These are phyloP conservation scores for Natator depressus DNA, from an alignment of 2,113 vertebrate species.

Conservation along the genomic window DNA sequence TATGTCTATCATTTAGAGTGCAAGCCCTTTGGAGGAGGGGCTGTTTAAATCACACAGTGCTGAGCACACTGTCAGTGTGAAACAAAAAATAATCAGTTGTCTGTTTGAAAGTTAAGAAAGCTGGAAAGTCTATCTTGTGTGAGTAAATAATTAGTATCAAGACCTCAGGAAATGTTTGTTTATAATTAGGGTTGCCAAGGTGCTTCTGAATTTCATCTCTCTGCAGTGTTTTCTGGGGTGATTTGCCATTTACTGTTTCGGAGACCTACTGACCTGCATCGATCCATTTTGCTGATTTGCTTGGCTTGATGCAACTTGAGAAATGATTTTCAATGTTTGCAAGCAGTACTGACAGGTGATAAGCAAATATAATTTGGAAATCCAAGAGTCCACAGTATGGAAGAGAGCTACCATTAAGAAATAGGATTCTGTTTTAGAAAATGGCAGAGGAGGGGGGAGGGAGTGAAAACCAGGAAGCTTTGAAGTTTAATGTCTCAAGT, in stretches of 20 bases:
- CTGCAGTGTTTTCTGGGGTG: neutral
- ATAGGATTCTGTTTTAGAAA: neutral
- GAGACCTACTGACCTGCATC: neutral
- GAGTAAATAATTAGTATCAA: neutral
- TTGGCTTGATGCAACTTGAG: neutral
- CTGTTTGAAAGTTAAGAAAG: neutral
- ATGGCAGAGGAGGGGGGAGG: neutral
- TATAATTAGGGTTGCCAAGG: neutral
- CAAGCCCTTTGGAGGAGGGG: neutral
- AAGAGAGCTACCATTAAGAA: neutral
- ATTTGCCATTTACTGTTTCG: neutral
- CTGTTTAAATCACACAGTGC: neutral
- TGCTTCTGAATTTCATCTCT: neutral
- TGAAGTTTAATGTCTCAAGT: neutral
- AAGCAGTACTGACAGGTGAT: neutral
- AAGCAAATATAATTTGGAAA: neutral
- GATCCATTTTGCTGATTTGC: neutral
- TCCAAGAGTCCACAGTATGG: neutral
- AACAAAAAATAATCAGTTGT: neutral
- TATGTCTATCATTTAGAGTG: neutral
- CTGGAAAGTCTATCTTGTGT: neutral
- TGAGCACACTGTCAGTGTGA: neutral
- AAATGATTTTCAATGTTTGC: neutral
- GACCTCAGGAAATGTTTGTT: neutral
- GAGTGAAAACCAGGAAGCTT: neutral